Base-by-base conservation (phyloP, 2,797 vertebrate species). In the Lutjanus argentimaculatus region DNA sequence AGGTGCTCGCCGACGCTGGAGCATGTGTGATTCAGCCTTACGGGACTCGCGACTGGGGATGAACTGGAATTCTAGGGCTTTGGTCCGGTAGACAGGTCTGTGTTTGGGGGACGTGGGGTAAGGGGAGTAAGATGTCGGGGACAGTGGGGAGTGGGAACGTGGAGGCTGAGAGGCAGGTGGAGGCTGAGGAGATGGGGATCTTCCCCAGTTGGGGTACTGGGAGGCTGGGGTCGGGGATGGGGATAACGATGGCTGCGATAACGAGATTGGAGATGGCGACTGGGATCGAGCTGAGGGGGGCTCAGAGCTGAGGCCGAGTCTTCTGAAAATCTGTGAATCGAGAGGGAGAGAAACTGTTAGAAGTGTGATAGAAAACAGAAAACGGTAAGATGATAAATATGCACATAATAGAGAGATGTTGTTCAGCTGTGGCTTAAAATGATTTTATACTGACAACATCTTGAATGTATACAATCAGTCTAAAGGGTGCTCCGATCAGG, bases 1-100 rank as follows among this genome's bases (percentile, higher is more conserved):
- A 19, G 97, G 97, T 2, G 97, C 97, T 75, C 97, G 91, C 49
- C 97, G 93, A n/a, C 97, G 96, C 87, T 97, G 96, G 22, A 92
- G 78, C 4, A 93, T 87, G 88, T 95, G 95, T 1, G 94, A 94
- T 42, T 97, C 96, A 1, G 95, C 94, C 83, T 84, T 96, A 58
- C 85, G 95, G 71, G 93, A 94, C 88, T 95, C 95, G 22, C 97
- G 83, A 81, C 95, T 93, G 22, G 96, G 88, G 79, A 96, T 91
- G 86, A 96, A 94, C 91, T 96, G 95, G 88, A 94, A 94, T 83
- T 96, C 95, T 46, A 91, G 94, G 78, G 90, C 96, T 95, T 96
- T 97, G 94, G 92, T 97, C 92, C 90, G 95, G 87, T 94, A 96
- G 61, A 96, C 94, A 1, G 96, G 95, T 79, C 96, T 90, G 88